Evolutionary conservation across 2,113 vertebrate species (phyloP).

Genomic region (Lontra canadensis): DNA sequence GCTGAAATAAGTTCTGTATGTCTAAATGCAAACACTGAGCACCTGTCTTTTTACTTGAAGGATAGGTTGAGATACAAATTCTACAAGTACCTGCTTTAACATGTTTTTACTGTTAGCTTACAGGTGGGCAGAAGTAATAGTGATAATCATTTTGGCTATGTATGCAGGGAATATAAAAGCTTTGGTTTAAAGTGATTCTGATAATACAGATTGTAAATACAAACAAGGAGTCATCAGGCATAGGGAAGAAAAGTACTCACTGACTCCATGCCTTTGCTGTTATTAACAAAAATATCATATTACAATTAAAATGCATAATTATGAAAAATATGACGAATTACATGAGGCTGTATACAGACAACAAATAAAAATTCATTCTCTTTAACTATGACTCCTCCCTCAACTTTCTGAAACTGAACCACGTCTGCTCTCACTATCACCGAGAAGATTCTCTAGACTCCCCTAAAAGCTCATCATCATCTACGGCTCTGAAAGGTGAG

Average conservation of each 20-base stretch:
- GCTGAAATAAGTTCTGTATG: slow-evolving; percentile 65
- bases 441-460: slow-evolving; percentile 52
- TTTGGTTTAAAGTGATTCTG: slow-evolving; percentile 83
- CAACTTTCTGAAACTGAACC: slow-evolving; percentile 66
- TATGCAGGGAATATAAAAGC: slow-evolving; percentile 80
- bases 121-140: slow-evolving; percentile 66
- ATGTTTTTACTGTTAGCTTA: slow-evolving; percentile 30
- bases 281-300: slow-evolving; percentile 66
- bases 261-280: slow-evolving; percentile 70
- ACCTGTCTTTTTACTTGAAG: slow-evolving; percentile 64
- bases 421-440: not conserved
- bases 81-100: slow-evolving; percentile 72
- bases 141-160: slow-evolving; percentile 78
- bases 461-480: not conserved
- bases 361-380: slow-evolving; percentile 51
- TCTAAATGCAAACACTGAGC: slow-evolving; percentile 72
- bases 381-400: slow-evolving; percentile 70
- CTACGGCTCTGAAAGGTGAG: not conserved
- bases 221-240: slow-evolving; percentile 76
- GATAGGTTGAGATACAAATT: slow-evolving; percentile 54
- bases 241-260: slow-evolving; percentile 62
- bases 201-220: slow-evolving; percentile 77
- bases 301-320: slow-evolving; percentile 76
- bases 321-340: slow-evolving; percentile 63
- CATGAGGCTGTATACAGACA: slow-evolving; percentile 54